These are phyloP conservation scores for Chaetodon trifascialis DNA, from an alignment of 2,113 vertebrate genomes.

Conservation along the genomic window DNA sequence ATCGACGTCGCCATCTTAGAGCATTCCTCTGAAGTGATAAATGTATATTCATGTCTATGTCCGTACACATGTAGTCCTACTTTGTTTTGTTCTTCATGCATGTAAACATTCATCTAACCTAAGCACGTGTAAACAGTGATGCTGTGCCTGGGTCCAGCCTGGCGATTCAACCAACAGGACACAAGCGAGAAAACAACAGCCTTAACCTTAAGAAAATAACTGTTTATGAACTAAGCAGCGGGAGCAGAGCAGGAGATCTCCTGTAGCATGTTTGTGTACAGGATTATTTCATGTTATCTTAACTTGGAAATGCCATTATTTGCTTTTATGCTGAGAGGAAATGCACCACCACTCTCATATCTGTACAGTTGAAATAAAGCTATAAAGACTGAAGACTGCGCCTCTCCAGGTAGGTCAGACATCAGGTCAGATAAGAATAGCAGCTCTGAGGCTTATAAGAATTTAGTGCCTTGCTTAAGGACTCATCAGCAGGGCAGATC, in stretches of 20 bases:
- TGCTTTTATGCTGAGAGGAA: not conserved
- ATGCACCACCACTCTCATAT: not conserved
- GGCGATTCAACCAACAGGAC: conserved; percentile 8
- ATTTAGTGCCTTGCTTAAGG: not conserved
- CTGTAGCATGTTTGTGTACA: not conserved
- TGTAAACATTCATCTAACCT: conserved; percentile 67
- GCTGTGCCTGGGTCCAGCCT: conserved; percentile 23
- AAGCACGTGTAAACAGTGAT: conserved; percentile 61
- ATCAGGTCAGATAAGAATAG: not conserved
- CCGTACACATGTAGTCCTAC: conserved; percentile 7
- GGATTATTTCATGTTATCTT: not conserved
- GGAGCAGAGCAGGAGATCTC: conserved; percentile 25
- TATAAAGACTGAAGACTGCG: not conserved
- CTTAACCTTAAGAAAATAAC: not conserved
- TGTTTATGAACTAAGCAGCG: not conserved
- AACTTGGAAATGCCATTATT: not conserved
- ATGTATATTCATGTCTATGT: conserved; percentile 21
- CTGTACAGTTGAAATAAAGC: not conserved
- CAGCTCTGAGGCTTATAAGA: not conserved
- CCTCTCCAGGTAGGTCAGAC: not conserved
- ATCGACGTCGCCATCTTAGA: conserved; percentile 9
- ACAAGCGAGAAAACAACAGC: conserved; percentile 23
- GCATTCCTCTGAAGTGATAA: conserved; percentile 33
- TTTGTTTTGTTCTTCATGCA: conserved; percentile 70
- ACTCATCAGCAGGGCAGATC: not conserved